These are phyloP conservation scores for Eremophila alpestris DNA, from an alignment of 2,797 vertebrate genomes.

Conservation along the genomic window DNA sequence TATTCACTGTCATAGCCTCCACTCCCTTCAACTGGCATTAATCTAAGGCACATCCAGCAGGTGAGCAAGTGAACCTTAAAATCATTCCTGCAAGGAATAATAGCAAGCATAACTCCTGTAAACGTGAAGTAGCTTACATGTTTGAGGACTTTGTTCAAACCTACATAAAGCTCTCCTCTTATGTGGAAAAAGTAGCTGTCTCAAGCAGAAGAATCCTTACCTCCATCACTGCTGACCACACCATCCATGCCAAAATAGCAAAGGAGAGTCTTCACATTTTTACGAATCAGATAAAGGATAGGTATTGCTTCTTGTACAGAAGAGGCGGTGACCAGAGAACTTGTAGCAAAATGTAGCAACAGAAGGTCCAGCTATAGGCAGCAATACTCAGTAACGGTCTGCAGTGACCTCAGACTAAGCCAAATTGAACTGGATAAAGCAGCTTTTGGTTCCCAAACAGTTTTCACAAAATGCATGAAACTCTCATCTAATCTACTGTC, in stretches of 20 bases:
- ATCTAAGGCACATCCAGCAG: not conserved
- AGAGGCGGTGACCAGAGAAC: not conserved
- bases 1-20: not conserved
- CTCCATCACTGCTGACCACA: not conserved
- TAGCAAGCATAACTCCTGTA: not conserved
- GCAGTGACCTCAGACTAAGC: not conserved
- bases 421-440: not conserved
- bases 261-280: not conserved
- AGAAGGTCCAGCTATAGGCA: not conserved
- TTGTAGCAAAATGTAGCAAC: not conserved
- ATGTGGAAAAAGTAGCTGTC: not conserved
- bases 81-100: not conserved
- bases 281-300: not conserved
- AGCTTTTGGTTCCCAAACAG: not conserved
- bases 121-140: accelerated
- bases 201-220: not conserved
- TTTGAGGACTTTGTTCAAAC: not conserved
- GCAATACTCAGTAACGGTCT: not conserved
- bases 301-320: not conserved
- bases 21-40: not conserved
- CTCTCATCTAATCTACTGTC: not conserved
- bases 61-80: not conserved
- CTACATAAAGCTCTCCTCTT: not conserved
- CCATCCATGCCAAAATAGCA: not conserved
- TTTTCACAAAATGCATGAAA: not conserved